phyloP scores from a whole-genome alignment of 2,797 vertebrate genomes.

The Sebastes goodei region DNA sequence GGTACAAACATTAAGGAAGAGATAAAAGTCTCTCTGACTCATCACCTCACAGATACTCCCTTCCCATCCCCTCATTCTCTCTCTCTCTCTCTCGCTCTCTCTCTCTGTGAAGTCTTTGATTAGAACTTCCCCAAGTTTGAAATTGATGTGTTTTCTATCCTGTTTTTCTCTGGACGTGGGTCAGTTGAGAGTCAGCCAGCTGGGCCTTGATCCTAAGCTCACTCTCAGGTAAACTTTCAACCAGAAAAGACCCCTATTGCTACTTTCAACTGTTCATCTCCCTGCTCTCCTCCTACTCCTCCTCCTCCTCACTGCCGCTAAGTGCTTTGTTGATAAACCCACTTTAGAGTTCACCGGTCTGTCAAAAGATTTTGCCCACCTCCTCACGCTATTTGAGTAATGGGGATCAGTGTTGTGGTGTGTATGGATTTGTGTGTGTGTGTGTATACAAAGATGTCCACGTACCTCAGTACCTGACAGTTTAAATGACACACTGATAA shows the following conservation, averaged over 20 bases:
- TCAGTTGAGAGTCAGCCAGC: slow-evolving; percentile 42
- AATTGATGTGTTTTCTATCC: slow-evolving; percentile 35
- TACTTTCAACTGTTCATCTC: slow-evolving; percentile 62
- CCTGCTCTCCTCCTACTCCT: not conserved
- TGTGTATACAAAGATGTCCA: not conserved
- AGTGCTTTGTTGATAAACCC: slow-evolving; percentile 65
- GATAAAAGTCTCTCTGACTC: slow-evolving; percentile 40
- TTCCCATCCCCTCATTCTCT: not conserved
- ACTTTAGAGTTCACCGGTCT: slow-evolving; percentile 39
- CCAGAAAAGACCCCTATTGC: slow-evolving; percentile 59
- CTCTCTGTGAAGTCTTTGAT: slow-evolving; percentile 24
- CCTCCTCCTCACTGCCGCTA: slow-evolving; percentile 5
- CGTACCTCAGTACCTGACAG: not conserved
- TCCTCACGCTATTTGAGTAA: slow-evolving; percentile 32
- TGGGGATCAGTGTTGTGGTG: not conserved
- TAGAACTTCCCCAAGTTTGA: slow-evolving; percentile 45
- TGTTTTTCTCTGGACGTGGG: slow-evolving; percentile 19
- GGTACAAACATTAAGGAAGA: not conserved
- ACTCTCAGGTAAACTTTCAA: slow-evolving; percentile 64
- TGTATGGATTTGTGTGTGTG: not conserved
- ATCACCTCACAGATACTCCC: slow-evolving; percentile 6
- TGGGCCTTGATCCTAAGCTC: slow-evolving; percentile 56
- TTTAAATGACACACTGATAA: slow-evolving; percentile 33
- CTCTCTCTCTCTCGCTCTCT: not conserved
- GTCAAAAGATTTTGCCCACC: slow-evolving; percentile 40